Evolutionary conservation across 37 sponge, comb jelly and placozoan species (phyloP), one percentile per base, ranked within the genome.

Genomic region (Tethya wilhelma): DNA sequence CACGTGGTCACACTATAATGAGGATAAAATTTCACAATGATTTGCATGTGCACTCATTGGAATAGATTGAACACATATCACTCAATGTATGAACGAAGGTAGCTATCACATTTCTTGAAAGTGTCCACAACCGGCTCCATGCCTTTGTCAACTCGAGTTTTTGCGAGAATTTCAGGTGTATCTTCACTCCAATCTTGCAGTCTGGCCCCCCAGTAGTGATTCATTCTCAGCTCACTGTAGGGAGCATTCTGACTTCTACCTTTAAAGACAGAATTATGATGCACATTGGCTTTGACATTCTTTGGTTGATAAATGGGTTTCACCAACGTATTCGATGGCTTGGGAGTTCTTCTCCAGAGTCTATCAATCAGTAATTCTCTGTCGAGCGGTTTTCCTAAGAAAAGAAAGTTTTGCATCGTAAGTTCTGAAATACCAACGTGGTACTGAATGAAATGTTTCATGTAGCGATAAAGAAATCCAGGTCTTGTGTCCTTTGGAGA

Each of bases 131-230:
- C 74, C 1, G 80, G 42, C 34, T 87, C 59, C 69, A 87, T 79
- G 53, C 79, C 23, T 5, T 20, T 22, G 46, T 92, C 93, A 14
- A 25, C 44, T n/a, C 25, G 31, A 2, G 93, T 92, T 42, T n/a
- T 83, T 1, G 56, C 56, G 22, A 92, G 42, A n/a, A 79, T 75
- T 25, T 87, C 44, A 8, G 73, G 74, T 2, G 92, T 88, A 39
- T 92, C 85, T 56, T 68, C 62, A 4, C 89, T 89, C 93, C 93
- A 92, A 56, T 88, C 79, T 64, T 92, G 88, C 14, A 87, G 69
- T 43, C 93, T 69, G 6, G 88, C 88, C 6, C 93, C 89, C 93
- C 93, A 92, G 74, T 92, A 92, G 84, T 92, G 93, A 55, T 92
- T 92, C 73, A 92, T 58, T 49, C 93, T 59, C 43, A 92, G 56